Conservation (phyloP, 2,113 vertebrate genomes). For the Cinclus cinclus region DNA sequence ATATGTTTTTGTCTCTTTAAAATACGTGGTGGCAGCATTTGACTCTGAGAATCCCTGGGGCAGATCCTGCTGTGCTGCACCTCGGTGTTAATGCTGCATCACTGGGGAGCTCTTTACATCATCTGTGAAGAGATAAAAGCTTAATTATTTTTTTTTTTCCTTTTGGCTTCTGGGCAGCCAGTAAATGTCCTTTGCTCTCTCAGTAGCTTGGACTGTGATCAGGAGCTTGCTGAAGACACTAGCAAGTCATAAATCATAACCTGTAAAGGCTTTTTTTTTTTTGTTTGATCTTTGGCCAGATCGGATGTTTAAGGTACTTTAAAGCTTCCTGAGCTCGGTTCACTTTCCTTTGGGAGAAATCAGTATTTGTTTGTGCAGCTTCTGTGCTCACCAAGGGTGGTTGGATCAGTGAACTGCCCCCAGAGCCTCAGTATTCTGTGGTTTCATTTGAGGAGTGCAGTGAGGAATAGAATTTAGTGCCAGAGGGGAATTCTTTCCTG, state of each 20-base stretch:
- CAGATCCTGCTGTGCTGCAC: neutral
- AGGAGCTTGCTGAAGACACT: neutral
- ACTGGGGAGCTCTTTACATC: neutral
- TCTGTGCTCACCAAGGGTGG: neutral
- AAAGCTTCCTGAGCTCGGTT: neutral
- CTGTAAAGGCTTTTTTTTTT: neutral
- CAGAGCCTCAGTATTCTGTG: neutral
- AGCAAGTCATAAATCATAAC: neutral
- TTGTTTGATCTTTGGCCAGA: neutral
- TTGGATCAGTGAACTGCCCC: neutral
- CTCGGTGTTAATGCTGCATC: neutral
- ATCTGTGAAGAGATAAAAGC: neutral
- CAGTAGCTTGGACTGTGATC: neutral
- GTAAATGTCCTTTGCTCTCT: neutral
- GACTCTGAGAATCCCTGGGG: neutral
- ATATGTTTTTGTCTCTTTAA: neutral
- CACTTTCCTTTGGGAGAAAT: neutral
- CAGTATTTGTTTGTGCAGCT: neutral
- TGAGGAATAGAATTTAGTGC: neutral
- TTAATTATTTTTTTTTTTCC: neutral
- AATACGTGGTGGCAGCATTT: rapidly evolving
- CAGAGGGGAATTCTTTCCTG: neutral
- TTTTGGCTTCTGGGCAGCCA: neutral
- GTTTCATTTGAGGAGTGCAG: neutral
- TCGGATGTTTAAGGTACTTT: neutral